Base-by-base conservation (phyloP, 2,797 vertebrate species). In the Trichosurus vulpecula region DNA sequence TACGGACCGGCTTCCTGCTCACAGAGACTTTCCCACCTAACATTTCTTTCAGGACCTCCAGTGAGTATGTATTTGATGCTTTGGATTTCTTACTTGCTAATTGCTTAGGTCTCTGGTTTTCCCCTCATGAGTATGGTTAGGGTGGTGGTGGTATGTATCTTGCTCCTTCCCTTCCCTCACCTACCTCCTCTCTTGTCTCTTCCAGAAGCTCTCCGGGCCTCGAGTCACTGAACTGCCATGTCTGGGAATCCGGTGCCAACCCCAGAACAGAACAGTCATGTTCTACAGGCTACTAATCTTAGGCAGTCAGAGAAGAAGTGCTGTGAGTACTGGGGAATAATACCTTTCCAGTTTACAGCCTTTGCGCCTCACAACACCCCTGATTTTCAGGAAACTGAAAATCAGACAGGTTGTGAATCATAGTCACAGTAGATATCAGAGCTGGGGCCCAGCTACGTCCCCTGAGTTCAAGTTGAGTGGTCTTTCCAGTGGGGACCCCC, bases 281-380 rank as follows among this genome's bases (percentile, higher is more conserved):
- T 97, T 96, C 93, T 47, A 53, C 98, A 98, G 57, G 30, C 97
- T 54, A 47, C 97, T 52, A 97, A 81, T 93, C 95, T 97, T 14
- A 97, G 98, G 66, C 97, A 90, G 52, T 96, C 98, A 0, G 98
- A 98, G 54, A 99, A 99, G 97, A 98, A 98, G 96, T 99, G 99
- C 96, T 99, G 99, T 99, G 97, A 99, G 99, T 99, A 94, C 13
- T 90, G 93, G 92, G 54, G 81, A 93, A 58, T 87, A 87, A 87
- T 47, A 25, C 19, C 41, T 51, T 87, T 87, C 22, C 41, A 51
- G 22, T 87, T 47, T 47, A 41, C n/a, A 87, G 9, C 10, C 22
- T 27, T 51, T 87, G 1, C 25, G 13, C 25, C 74, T 51, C 41
- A 11, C 41, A 87, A 51, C 29, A 31, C 3, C 41, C 41, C 41